Evolutionary conservation across 1,140 invertebrate species (phyloP).

Genomic region (Drosophila carrolli): DNA sequence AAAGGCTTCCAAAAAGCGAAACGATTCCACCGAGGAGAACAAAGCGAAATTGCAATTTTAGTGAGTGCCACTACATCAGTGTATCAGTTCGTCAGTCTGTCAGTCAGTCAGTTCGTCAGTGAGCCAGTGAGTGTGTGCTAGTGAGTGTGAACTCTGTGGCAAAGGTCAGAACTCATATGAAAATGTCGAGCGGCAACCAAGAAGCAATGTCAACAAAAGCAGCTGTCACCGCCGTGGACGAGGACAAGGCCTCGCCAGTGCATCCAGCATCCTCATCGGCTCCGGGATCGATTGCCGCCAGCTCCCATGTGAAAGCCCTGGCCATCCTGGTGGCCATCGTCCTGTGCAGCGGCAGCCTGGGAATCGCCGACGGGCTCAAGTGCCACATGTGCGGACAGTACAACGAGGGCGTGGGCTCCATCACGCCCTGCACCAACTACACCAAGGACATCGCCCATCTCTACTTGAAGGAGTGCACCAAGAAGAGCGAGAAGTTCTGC

Average conservation of each 20-base stretch:
- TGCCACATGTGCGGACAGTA: conserved; percentile 92
- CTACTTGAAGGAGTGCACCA: conserved; percentile 88
- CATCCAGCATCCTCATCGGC: conserved; percentile 15
- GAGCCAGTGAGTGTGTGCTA: conserved; percentile 4
- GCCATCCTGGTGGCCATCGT: conserved; percentile 55
- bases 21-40: conserved; percentile 12
- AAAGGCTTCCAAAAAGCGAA: conserved; percentile 24
- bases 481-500: conserved; percentile 87
- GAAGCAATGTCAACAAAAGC: conserved; percentile 61
- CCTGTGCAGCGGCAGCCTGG: conserved; percentile 60
- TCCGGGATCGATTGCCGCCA: conserved; percentile 34
- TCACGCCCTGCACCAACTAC: conserved; percentile 91
- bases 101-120: not conserved
- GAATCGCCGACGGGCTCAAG: conserved; percentile 86
- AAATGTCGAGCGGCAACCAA: conserved; percentile 63
- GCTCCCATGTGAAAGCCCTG: conserved; percentile 33
- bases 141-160: conserved; percentile 33
- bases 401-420: conserved; percentile 92
- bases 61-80: conserved; percentile 37
- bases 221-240: conserved; percentile 29
- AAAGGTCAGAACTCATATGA: conserved; percentile 68
- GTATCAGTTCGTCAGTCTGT: conserved; percentile 11
- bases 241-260: conserved; percentile 30
- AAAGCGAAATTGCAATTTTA: conserved; percentile 53
- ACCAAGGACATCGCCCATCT: conserved; percentile 87